phyloP scores from a whole-genome alignment of 2,113 vertebrate species.

The Lipophrys pholis region DNA sequence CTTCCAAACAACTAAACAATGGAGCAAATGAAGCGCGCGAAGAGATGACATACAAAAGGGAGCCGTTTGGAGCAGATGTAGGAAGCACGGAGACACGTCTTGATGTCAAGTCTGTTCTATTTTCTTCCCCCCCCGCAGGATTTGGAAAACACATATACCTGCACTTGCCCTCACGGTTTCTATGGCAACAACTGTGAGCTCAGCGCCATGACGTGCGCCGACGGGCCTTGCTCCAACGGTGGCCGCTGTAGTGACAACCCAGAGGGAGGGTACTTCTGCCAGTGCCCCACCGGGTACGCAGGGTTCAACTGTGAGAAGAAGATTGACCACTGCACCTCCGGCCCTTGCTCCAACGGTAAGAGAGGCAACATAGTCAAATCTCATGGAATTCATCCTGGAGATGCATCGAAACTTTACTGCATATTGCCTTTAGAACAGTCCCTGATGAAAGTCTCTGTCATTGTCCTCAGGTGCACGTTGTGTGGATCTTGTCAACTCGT shows the following conservation, averaged over 20 bases:
- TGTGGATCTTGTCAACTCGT: conserved; percentile 91
- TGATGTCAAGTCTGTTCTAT: conserved; percentile 12
- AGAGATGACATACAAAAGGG: neutral
- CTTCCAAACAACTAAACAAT: neutral
- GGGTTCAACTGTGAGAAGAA: conserved; percentile 99
- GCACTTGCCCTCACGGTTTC: conserved; percentile 94
- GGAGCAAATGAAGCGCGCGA: neutral
- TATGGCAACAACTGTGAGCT: conserved; percentile 95
- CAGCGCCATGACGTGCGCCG: conserved; percentile 96
- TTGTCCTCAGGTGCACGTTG: conserved; percentile 89
- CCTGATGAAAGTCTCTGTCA: neutral
- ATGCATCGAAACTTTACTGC: too few relatives aligned
- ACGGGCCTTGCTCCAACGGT: conserved; percentile 94
- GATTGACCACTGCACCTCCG: conserved; percentile 92
- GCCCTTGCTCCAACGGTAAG: conserved; percentile 94
- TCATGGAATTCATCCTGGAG: neutral
- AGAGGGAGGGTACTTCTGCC: conserved; percentile 93
- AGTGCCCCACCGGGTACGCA: conserved; percentile 90
- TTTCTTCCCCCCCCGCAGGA: conserved; percentile 83
- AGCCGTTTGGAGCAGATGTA: neutral
- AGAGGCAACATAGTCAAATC: neutral
- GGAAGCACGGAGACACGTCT: neutral
- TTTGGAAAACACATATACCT: conserved; percentile 91
- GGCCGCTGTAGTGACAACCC: conserved; percentile 93
- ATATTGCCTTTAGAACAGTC: neutral